These are phyloP conservation scores for Camponotus vicinus DNA, from an alignment of 1,140 invertebrate genomes.

Conservation along the genomic window DNA sequence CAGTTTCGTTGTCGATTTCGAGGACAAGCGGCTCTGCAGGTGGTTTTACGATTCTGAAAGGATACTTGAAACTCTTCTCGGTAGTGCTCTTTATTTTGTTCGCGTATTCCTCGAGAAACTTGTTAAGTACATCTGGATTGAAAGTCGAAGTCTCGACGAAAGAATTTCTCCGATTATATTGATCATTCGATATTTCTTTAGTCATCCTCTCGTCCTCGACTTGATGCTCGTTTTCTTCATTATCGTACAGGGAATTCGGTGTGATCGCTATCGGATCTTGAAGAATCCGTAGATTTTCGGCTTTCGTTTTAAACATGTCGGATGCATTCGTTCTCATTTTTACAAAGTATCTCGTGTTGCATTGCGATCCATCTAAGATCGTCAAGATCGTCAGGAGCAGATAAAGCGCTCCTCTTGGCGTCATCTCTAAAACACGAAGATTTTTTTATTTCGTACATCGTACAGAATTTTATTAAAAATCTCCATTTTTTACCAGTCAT, in stretches of 20 bases:
- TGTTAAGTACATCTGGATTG: slow-evolving; percentile 87
- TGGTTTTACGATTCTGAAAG: slow-evolving; percentile 84
- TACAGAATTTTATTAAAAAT: neutral
- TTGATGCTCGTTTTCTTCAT: neutral
- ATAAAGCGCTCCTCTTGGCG: slow-evolving; percentile 71
- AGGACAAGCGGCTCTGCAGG: slow-evolving; percentile 83
- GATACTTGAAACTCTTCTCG: slow-evolving; percentile 82
- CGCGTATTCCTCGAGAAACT: slow-evolving; percentile 87
- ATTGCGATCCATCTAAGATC: slow-evolving; percentile 57
- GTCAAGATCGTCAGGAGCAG: slow-evolving; percentile 73
- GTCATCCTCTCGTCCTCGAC: slow-evolving; percentile 62
- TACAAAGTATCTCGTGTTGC: slow-evolving; percentile 72
- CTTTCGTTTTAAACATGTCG: slow-evolving; percentile 69
- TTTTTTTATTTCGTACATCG: neutral
- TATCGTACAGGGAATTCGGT: slow-evolving; percentile 56
- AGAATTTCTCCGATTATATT: slow-evolving; percentile 72
- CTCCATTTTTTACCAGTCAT: neutral
- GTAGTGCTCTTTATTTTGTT: slow-evolving; percentile 86
- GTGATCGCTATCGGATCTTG: slow-evolving; percentile 64
- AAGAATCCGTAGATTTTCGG: slow-evolving; percentile 56
- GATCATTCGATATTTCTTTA: slow-evolving; percentile 53
- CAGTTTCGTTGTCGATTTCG: slow-evolving; percentile 83
- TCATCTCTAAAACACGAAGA: slow-evolving; percentile 79
- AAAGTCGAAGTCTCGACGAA: slow-evolving; percentile 83
- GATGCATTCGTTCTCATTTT: slow-evolving; percentile 71